Percentiles rank a stretch among this genome's conserved stretches.
Evolutionary conservation across 2,113 vertebrate species (phyloP).

Genomic region (Corydoras maculifer): DNA sequence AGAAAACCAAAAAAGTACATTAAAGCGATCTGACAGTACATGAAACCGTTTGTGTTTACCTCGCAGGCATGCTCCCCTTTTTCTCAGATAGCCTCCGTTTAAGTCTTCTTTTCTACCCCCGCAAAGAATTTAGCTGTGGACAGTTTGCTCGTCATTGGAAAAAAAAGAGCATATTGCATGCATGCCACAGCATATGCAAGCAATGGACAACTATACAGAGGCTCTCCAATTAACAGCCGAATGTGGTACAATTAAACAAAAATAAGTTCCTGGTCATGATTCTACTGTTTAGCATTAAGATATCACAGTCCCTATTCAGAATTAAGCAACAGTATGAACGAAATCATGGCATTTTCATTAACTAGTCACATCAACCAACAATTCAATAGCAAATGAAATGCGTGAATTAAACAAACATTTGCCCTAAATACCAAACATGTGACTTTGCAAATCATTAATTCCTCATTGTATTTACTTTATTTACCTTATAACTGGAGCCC

Average conservation of each 20-base stretch:
- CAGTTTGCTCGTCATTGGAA: conserved; percentile 69
- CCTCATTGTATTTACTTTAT: conserved; percentile 44
- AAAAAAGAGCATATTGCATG: conserved; percentile 76
- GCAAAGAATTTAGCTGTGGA: conserved; percentile 81
- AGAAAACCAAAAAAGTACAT: conserved; percentile 40
- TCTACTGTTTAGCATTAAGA: conserved; percentile 56
- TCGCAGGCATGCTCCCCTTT: conserved; percentile 86
- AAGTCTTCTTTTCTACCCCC: conserved; percentile 83
- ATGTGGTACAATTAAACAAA: conserved; percentile 29
- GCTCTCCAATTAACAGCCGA: conserved; percentile 45
- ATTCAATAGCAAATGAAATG: conserved; percentile 29
- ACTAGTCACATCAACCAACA: conserved; percentile 15
- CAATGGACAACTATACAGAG: conserved; percentile 45
- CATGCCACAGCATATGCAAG: conserved; percentile 67
- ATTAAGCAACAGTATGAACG: conserved; percentile 34
- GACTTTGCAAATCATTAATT: conserved; percentile 52
- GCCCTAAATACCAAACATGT: conserved; percentile 29
- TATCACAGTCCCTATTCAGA: conserved; percentile 41
- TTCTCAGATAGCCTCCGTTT: conserved; percentile 75
- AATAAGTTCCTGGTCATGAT: conserved; percentile 59
- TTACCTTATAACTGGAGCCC: conserved; percentile 99
- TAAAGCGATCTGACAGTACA: conserved; percentile 55
- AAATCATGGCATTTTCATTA: not conserved
- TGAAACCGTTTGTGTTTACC: conserved; percentile 64
- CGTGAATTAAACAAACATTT: conserved; percentile 24